phyloP scores from a whole-genome alignment of 1,140 invertebrate genomes.

The Lanistes nyassanus region DNA sequence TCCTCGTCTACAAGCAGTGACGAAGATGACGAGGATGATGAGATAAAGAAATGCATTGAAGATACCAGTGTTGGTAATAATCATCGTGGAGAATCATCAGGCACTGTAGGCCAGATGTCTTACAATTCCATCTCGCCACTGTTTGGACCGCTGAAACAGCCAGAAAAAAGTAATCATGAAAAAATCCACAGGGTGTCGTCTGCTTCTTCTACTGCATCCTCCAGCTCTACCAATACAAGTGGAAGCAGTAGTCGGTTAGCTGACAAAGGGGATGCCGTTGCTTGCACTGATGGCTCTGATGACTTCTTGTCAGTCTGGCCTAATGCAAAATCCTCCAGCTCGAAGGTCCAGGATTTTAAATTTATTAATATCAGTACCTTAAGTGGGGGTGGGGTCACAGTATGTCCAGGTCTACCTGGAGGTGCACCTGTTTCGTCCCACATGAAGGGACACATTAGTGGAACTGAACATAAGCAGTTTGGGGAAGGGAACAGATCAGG shows the following conservation, averaged over 20 bases:
- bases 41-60: neutral
- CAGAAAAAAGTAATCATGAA: neutral
- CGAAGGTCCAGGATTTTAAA: neutral
- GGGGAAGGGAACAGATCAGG: neutral
- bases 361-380: slow-evolving; percentile 22
- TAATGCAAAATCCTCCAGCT: neutral
- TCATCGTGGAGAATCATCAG: too few relatives aligned
- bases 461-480: neutral
- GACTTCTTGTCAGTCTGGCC: neutral
- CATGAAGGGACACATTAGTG: neutral
- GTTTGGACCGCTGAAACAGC: neutral
- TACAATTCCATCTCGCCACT: neutral
- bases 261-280: neutral
- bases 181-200: neutral
- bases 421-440: neutral
- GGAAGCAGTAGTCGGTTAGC: neutral
- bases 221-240: neutral
- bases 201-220: neutral
- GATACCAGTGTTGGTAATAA: neutral
- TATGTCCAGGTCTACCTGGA: slow-evolving; percentile 2
- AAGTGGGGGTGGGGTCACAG: slow-evolving; percentile 20
- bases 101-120: neutral
- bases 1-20: neutral
- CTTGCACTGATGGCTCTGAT: neutral
- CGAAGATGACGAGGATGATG: neutral